Percentiles rank a stretch among this genome's conserved stretches.
Evolutionary conservation across 2,113 vertebrate genomes (phyloP).

Genomic region (Ramphastos sulfuratus): DNA sequence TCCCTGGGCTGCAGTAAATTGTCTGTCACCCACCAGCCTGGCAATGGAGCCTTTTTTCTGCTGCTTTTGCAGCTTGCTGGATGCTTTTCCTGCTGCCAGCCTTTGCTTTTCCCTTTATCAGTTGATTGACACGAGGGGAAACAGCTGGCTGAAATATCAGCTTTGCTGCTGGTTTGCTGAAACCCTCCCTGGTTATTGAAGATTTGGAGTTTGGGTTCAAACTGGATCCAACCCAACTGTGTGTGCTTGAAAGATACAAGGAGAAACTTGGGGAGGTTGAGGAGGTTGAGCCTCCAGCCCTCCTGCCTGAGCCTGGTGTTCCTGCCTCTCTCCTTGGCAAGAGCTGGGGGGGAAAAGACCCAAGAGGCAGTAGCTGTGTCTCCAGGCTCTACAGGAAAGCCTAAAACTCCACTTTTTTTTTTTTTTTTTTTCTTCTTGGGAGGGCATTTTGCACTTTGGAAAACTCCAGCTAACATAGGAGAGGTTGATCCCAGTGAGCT

Average conservation of each 20-base stretch:
- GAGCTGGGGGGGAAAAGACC: not conserved
- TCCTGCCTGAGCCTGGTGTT: rapidly evolving
- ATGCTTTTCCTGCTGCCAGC: conserved; percentile 36
- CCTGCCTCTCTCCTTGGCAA: not conserved
- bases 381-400: not conserved
- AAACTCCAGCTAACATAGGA: not conserved
- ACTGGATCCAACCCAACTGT: conserved; percentile 21
- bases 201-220: conserved; percentile 38
- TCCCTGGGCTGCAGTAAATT: conserved; percentile 28
- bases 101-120: conserved; percentile 48
- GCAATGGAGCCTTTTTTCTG: conserved; percentile 37
- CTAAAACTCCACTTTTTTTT: not conserved
- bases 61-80: conserved; percentile 44
- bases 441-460: not conserved
- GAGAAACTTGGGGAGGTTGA: not conserved
- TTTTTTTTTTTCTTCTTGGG: rapidly evolving
- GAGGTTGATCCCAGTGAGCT: not conserved
- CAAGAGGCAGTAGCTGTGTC: rapidly evolving
- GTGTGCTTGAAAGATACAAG: conserved; percentile 13
- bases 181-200: conserved; percentile 7
- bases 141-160: conserved; percentile 45
- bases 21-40: not conserved
- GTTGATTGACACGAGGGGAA: conserved; percentile 36
- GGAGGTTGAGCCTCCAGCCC: not conserved
- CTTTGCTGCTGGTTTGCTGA: conserved; percentile 36